Percentiles rank a stretch among this genome's conserved stretches.
Conservation (phyloP, 2,888 invertebrate species). For the Pachymerium ferrugineum region DNA sequence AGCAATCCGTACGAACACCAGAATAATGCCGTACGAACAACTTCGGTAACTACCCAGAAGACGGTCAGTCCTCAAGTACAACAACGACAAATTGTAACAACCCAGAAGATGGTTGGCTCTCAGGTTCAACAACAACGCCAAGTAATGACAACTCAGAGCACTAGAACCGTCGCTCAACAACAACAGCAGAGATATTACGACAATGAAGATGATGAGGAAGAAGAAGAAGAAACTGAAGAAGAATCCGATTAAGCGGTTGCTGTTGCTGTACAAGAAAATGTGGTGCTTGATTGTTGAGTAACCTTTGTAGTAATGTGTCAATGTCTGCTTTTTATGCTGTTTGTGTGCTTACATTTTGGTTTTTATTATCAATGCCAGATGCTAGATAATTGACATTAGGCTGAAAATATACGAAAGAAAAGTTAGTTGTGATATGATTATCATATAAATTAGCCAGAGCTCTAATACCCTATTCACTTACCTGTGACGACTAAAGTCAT, state of each 20-base stretch:
- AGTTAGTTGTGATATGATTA: too few species aligned
- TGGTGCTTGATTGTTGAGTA: neutral
- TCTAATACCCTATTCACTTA: too few species aligned
- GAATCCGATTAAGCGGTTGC: conserved; percentile 28
- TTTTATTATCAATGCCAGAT: too few species aligned
- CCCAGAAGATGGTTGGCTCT: neutral
- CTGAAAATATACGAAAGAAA: too few species aligned
- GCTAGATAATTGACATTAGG: too few species aligned
- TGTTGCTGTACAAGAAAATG: neutral
- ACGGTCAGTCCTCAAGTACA: neutral
- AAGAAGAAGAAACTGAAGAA: conserved; percentile 35
- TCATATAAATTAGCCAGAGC: too few species aligned
- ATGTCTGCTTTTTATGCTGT: too few species aligned
- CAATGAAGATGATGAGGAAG: conserved; percentile 36
- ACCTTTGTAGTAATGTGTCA: neutral
- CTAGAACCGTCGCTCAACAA: neutral
- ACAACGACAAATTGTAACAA: conserved; percentile 27
- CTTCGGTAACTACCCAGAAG: conserved; percentile 23
- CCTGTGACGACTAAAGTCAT: too few species aligned
- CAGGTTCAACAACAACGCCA: conserved; percentile 14
- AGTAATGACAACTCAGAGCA: neutral
- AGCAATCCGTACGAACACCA: conserved; percentile 21
- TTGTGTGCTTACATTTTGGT: too few species aligned
- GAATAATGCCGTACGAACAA: neutral
- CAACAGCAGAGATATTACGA: conserved; percentile 27